Conservation (phyloP, 1,140 invertebrate genomes). For the Chrysopa pallens region DNA sequence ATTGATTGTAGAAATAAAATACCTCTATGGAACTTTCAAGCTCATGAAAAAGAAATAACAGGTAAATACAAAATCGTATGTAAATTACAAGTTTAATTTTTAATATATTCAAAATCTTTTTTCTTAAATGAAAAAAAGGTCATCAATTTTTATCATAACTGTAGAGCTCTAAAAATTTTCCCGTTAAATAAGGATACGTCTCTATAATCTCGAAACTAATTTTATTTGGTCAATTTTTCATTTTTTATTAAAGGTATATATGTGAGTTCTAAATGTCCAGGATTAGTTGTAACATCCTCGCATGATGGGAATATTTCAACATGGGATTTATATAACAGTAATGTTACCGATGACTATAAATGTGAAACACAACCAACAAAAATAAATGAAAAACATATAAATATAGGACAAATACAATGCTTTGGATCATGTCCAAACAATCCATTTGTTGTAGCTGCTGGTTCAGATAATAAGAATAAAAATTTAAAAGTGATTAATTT, state of each 20-base stretch:
- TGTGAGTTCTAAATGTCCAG: constrained; percentile 44
- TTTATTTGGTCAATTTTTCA: constrained; percentile 8
- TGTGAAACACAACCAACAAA: constrained; percentile 8
- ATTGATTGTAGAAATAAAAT: constrained; percentile 52
- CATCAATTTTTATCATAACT: too few relatives aligned
- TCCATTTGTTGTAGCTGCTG: constrained; percentile 58
- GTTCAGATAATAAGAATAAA: constrained; percentile 67
- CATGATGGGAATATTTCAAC: constrained; percentile 57
- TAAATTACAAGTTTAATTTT: constrained; percentile 1
- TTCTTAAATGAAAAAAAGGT: too few relatives aligned
- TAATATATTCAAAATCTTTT: neutral
- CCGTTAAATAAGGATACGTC: too few relatives aligned
- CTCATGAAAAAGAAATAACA: constrained; percentile 67
- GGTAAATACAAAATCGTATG: too few relatives aligned
- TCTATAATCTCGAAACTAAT: neutral
- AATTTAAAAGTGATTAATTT: constrained; percentile 63
- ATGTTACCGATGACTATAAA: constrained; percentile 2
- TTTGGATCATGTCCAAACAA: constrained; percentile 59
- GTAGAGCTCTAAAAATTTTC: too few relatives aligned
- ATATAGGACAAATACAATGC: constrained; percentile 55
- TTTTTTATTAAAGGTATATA: constrained; percentile 32
- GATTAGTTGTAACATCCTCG: constrained; percentile 51
- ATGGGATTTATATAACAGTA: constrained; percentile 43
- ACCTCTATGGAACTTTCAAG: constrained; percentile 51
- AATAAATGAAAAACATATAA: constrained; percentile 33